Evolutionary conservation across 2,888 invertebrate species (phyloP).

Genomic region (Stomorhina lunata): DNA sequence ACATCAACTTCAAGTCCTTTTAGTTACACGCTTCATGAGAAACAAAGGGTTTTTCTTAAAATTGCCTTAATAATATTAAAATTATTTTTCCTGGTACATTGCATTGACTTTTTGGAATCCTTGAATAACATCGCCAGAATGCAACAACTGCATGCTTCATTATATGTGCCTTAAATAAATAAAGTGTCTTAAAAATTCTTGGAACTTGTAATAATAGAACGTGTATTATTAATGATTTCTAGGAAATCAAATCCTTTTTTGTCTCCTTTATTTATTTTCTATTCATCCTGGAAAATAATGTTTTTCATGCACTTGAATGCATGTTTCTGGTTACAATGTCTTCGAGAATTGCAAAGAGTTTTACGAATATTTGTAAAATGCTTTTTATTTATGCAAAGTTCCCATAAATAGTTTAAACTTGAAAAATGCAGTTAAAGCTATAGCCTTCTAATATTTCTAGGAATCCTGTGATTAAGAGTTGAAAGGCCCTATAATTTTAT

Average conservation of each 20-base stretch:
- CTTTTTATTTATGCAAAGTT: too few relatives aligned
- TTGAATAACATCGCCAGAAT: too few relatives aligned
- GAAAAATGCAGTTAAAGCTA: too few relatives aligned
- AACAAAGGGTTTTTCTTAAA: neutral
- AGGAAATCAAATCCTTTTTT: neutral
- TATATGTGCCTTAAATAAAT: neutral
- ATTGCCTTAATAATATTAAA: neutral
- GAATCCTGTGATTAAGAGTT: too few relatives aligned
- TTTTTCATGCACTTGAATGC: neutral
- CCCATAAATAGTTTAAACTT: too few relatives aligned
- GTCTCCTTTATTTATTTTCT: neutral
- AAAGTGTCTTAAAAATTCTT: neutral
- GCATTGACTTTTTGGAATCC: too few relatives aligned
- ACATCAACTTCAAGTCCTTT: neutral
- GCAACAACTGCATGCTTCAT: neutral
- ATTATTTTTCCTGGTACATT: neutral
- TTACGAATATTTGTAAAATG: too few relatives aligned
- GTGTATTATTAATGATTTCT: neutral
- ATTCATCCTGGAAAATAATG: neutral
- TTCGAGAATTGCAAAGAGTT: too few relatives aligned
- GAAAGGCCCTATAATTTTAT: too few relatives aligned
- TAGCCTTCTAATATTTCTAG: too few relatives aligned
- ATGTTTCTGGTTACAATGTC: too few relatives aligned
- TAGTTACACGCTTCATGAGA: neutral
- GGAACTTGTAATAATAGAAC: neutral